A percentile compares a stretch with the other conserved stretches of the same genome.
Conservation (phyloP, 2,113 vertebrate genomes). For the Nannospalax galili region DNA sequence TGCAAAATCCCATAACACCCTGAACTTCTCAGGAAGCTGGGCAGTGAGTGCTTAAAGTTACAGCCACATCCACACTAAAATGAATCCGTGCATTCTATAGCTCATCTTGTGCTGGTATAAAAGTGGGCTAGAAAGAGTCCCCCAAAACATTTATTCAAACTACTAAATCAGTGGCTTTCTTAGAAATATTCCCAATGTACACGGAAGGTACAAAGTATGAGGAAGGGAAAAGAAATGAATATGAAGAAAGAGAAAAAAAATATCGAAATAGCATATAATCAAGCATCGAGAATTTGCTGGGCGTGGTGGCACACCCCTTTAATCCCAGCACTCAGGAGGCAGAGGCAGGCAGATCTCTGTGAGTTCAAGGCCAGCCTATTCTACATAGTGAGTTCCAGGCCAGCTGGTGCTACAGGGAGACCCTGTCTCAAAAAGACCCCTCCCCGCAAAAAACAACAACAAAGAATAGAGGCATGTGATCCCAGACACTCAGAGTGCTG, state of each 20-base stretch:
- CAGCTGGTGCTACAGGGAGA: too few species aligned
- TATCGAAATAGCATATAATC: neutral
- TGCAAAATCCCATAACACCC: neutral
- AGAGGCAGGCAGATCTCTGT: neutral
- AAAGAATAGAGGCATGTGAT: too few species aligned
- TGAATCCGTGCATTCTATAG: neutral
- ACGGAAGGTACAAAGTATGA: neutral
- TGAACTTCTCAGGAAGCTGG: constrained; percentile 16
- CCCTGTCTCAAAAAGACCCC: too few species aligned
- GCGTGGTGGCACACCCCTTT: too few species aligned
- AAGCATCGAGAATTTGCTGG: neutral
- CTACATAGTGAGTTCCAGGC: too few species aligned
- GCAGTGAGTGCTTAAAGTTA: neutral
- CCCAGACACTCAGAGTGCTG: too few species aligned
- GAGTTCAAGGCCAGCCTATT: too few species aligned
- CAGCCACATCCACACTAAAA: neutral
- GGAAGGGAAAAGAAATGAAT: neutral
- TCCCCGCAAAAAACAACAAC: too few species aligned
- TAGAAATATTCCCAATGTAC: neutral
- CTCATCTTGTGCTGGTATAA: neutral
- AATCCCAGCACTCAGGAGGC: neutral
- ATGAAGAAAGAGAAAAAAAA: constrained; percentile 10
- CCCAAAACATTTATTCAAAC: neutral
- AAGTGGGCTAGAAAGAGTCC: neutral
- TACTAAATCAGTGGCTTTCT: neutral